Conservation (phyloP, 2,888 invertebrate species). For the Malthinus seriepunctatus region DNA sequence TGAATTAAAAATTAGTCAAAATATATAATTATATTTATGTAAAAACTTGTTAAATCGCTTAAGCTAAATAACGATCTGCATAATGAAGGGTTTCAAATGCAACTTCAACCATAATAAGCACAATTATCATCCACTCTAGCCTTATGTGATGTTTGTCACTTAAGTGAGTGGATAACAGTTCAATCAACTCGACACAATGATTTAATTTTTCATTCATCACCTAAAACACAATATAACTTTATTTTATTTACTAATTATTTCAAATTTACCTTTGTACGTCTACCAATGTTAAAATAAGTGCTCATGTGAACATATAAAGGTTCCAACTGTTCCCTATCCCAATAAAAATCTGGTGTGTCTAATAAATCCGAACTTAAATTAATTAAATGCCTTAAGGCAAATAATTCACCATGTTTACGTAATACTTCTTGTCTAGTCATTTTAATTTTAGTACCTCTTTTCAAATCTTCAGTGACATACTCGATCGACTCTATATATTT, state of each 20-base stretch:
- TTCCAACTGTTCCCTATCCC: slow-evolving; percentile 93
- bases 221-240: slow-evolving; percentile 54
- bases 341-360: slow-evolving; percentile 97
- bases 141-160: slow-evolving; percentile 91
- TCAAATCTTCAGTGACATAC: slow-evolving; percentile 77
- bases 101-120: slow-evolving; percentile 94
- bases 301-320: slow-evolving; percentile 80
- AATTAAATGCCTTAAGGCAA: slow-evolving; percentile 84
- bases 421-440: slow-evolving; percentile 74
- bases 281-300: slow-evolving; percentile 80
- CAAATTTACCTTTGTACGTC: slow-evolving; percentile 74
- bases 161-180: slow-evolving; percentile 85
- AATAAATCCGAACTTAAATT: slow-evolving; percentile 93
- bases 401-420: slow-evolving; percentile 83
- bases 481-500: slow-evolving; percentile 83
- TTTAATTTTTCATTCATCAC: slow-evolving; percentile 95
- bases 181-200: slow-evolving; percentile 91
- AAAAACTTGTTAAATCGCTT: slow-evolving; percentile 2
- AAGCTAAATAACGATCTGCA: slow-evolving; percentile 62
- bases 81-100: slow-evolving; percentile 82
- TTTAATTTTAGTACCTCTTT: slow-evolving; percentile 70
- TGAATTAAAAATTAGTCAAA: background rate
- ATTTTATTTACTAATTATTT: background rate
- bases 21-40: background rate
- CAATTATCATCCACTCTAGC: slow-evolving; percentile 97